phyloP scores from a whole-genome alignment of 2,888 invertebrate species.

The Drosophila emarginata region DNA sequence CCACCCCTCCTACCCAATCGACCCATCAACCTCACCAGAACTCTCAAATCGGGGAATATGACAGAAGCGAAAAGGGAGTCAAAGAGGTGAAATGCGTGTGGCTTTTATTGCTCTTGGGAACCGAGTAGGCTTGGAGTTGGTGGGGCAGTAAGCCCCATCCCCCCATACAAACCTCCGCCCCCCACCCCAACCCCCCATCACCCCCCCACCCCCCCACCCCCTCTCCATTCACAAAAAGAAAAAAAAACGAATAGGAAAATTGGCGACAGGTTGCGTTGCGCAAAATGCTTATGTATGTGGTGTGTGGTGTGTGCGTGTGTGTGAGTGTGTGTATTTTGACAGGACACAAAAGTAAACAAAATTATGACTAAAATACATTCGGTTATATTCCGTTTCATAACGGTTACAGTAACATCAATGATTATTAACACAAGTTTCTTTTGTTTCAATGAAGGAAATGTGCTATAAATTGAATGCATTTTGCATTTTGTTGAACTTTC shows the following conservation, averaged over 20 bases:
- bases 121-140: constrained; percentile 12
- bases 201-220: no score
- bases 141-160: no score
- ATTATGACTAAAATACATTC: constrained; percentile 1
- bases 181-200: no score
- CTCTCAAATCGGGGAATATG: neutral
- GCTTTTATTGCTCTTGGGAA: constrained; percentile 64
- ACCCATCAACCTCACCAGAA: neutral
- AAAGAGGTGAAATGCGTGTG: constrained; percentile 63
- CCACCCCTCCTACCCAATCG: neutral
- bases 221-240: no score
- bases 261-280: constrained; percentile 62
- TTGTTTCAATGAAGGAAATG: no score
- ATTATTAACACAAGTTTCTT: neutral
- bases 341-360: constrained; percentile 30
- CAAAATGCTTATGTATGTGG: no score
- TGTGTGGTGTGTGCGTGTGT: no score
- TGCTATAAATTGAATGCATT: no score
- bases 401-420: constrained; percentile 10
- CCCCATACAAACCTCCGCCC: no score
- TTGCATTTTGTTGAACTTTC: no score
- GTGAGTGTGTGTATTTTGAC: constrained; percentile 53
- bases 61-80: constrained; percentile 31
- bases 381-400: no score
- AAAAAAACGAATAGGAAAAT: constrained; percentile 19